Evolutionary conservation across 2,113 vertebrate species (phyloP).

Genomic region (Brachyhypopomus occidentalis): DNA sequence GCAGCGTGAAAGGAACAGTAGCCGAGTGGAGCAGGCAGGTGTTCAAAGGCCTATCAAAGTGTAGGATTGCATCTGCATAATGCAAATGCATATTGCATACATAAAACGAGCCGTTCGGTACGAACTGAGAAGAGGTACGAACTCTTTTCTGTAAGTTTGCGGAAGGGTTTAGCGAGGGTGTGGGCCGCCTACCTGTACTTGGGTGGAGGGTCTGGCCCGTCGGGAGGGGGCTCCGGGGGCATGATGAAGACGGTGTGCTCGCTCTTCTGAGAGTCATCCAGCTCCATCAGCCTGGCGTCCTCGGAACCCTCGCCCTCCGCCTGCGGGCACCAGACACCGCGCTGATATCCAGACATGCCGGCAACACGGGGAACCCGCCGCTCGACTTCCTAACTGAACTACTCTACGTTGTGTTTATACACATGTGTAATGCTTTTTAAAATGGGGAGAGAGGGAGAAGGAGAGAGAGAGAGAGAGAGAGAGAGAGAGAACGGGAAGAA

Average conservation of each 20-base stretch:
- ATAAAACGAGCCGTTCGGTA: not conserved
- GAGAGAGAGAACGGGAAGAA: not conserved
- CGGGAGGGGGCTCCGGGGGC: conserved; percentile 83
- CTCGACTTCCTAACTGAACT: too few species aligned
- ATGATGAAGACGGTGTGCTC: conserved; percentile 96
- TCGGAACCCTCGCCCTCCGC: conserved; percentile 85
- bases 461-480: too few species aligned
- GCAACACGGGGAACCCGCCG: too few species aligned
- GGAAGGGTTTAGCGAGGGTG: too few species aligned
- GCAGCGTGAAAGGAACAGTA: not conserved
- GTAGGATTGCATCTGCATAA: too few species aligned
- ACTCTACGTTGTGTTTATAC: too few species aligned
- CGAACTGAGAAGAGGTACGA: not conserved
- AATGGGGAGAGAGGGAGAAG: too few species aligned
- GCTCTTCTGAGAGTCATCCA: conserved; percentile 96
- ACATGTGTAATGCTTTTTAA: too few species aligned
- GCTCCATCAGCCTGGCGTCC: conserved; percentile 87
- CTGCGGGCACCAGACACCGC: conserved; percentile 67
- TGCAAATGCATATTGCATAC: too few species aligned
- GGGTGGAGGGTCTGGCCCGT: conserved; percentile 71
- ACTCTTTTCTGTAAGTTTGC: too few species aligned
- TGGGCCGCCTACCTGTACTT: conserved; percentile 80
- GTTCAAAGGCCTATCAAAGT: not conserved
- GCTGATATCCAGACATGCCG: not conserved
- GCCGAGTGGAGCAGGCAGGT: not conserved